Evolutionary conservation across 2,797 vertebrate species (phyloP), one percentile per base, ranked within the genome.

Genomic region (Caiman crocodilus): DNA sequence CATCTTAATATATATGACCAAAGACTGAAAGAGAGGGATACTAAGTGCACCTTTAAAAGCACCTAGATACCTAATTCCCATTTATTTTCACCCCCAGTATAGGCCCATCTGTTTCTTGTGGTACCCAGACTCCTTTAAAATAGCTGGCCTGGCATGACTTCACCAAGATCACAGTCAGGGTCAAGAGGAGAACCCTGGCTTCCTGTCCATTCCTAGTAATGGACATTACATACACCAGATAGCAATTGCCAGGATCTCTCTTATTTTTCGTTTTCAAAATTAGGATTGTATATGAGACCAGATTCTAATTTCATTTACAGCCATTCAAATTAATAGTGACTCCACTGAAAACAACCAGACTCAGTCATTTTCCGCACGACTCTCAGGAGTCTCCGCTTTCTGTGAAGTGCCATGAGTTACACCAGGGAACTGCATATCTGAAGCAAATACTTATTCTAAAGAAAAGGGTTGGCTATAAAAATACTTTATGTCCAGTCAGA

Each of bases 301-400:
- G 17, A 81, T 90, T 63, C 69, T 64, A 57, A 76, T 89, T 35
- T 93, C 0, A 17, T 17, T 65, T 23, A 0, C 9, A 26, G 30
- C 21, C 2, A 65, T 89, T 76, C 79, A 89, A 83, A 35, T 76
- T 61, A 83, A 32, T 75, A 88, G 5, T 14, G 28, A 84, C 85
- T 78, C 56, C 23, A 30, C 32, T 63, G 59, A 8, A 87, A 50
- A 61, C 26, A 78, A 2, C 10, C 73, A 87, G 5, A 69, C 0
- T 57, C 76, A 82, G 79, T 76, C 26, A 11, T 5, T 56, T 74
- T 76, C 55, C 15, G 18, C 2, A 1, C 88, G 11, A 50, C 87
- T 88, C 60, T 76, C 76, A 59, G 56, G 20, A 20, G 56, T 26
- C 4, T 13, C 67, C 67, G 11, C 42, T 50, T 50, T 50, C 42